A percentile compares a stretch with the other conserved stretches of the same genome.
phyloP scores from a whole-genome alignment of 1,140 invertebrate species.

The Drosophila parabipectinata region DNA sequence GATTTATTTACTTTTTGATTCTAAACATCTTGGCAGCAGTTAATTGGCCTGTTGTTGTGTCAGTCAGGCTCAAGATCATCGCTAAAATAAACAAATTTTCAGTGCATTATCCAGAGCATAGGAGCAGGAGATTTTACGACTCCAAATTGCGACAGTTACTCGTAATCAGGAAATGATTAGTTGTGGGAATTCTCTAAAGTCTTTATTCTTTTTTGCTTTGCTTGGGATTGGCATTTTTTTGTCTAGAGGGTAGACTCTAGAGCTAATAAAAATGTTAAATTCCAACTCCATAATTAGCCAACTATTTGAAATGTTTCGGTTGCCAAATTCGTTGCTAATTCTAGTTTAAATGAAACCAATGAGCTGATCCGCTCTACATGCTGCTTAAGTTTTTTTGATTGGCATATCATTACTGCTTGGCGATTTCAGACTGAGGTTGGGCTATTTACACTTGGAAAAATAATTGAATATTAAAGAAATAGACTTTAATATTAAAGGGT shows the following conservation, averaged over 20 bases:
- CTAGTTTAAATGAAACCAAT: slow-evolving; percentile 72
- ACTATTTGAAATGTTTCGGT: slow-evolving; percentile 57
- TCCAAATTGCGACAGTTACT: slow-evolving; percentile 66
- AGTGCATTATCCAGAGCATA: slow-evolving; percentile 3
- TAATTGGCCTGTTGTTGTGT: slow-evolving; percentile 72
- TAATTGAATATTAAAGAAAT: too few relatives aligned
- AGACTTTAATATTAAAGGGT: too few relatives aligned
- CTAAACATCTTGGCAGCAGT: slow-evolving; percentile 57
- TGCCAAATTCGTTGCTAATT: slow-evolving; percentile 65
- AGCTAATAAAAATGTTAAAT: slow-evolving; percentile 46
- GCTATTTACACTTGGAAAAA: slow-evolving; percentile 25
- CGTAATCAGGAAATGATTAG: slow-evolving; percentile 74
- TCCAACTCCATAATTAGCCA: slow-evolving; percentile 57
- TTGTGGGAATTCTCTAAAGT: slow-evolving; percentile 11
- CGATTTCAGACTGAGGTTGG: slow-evolving; percentile 17
- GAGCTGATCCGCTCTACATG: slow-evolving; percentile 57
- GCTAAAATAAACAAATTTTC: slow-evolving; percentile 68
- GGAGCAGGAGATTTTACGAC: not conserved
- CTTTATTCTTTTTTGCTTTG: not conserved
- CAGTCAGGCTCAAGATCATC: slow-evolving; percentile 56
- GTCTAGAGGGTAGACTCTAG: too few relatives aligned
- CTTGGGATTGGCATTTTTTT: not conserved
- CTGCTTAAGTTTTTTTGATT: slow-evolving; percentile 67
- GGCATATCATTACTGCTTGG: slow-evolving; percentile 74
- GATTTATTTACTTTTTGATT: slow-evolving; percentile 80